Conservation (phyloP, 2,888 invertebrate species). For the Cryptophagus acutangulus region DNA sequence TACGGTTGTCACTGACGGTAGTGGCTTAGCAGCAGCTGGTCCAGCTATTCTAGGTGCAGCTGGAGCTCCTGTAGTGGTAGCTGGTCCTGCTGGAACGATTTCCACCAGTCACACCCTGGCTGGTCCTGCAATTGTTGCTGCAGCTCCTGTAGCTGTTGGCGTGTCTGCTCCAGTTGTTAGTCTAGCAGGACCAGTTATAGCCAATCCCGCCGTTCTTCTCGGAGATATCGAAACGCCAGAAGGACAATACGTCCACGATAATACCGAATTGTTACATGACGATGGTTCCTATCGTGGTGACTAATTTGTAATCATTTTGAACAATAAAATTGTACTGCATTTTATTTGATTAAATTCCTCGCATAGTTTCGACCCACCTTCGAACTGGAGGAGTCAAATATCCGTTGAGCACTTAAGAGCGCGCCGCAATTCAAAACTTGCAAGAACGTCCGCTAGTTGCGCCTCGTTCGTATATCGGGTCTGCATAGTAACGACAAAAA, state of each 20-base stretch:
- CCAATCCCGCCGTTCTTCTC: neutral
- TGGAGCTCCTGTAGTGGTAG: conserved; percentile 20
- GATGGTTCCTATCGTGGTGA: conserved; percentile 19
- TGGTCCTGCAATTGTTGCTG: conserved; percentile 25
- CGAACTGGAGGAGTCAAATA: no score
- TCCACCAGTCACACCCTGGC: conserved; percentile 24
- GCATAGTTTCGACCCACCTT: no score
- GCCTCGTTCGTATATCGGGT: no score
- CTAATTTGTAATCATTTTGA: conserved; percentile 7
- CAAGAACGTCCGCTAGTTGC: no score
- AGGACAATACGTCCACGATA: conserved; percentile 17
- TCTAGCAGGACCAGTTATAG: neutral
- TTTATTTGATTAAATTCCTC: conserved; percentile 10
- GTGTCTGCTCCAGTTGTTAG: conserved; percentile 6
- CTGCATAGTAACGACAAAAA: no score
- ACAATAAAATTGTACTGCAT: conserved; percentile 3
- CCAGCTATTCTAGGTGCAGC: conserved; percentile 16
- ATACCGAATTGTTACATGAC: conserved; percentile 16
- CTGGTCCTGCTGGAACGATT: conserved; percentile 34
- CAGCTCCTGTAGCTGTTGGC: conserved; percentile 15
- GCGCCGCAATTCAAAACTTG: no score
- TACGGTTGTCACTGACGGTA: conserved; percentile 27
- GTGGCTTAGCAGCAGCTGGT: conserved; percentile 23
- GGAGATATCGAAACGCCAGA: conserved; percentile 6
- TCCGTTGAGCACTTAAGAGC: no score